These are phyloP conservation scores for Oryzias dopingdopingensis DNA, from an alignment of 2,797 vertebrate genomes.

Conservation along the genomic window DNA sequence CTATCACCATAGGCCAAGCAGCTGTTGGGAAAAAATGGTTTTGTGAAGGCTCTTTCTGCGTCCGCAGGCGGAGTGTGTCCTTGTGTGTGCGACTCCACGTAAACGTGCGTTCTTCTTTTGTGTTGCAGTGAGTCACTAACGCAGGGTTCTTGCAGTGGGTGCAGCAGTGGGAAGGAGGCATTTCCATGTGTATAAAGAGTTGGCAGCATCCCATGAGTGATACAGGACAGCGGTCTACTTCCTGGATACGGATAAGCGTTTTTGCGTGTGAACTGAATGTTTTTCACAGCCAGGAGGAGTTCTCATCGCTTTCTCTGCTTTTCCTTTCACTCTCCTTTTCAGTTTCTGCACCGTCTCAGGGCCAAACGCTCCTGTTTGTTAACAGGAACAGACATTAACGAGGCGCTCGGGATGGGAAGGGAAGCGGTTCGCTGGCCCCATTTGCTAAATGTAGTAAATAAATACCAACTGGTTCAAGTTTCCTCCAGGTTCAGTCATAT, in stretches of 20 bases:
- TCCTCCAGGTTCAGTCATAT: not conserved
- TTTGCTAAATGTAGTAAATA: constrained; percentile 34
- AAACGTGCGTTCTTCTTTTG: constrained; percentile 27
- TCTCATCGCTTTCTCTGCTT: not conserved
- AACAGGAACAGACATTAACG: constrained; percentile 64
- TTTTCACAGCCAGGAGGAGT: constrained; percentile 38
- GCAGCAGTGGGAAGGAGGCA: constrained; percentile 39
- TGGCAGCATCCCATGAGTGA: constrained; percentile 41
- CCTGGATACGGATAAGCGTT: constrained; percentile 48
- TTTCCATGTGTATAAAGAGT: constrained; percentile 45
- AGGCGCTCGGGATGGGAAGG: constrained; percentile 52
- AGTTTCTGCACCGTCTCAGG: constrained; percentile 30
- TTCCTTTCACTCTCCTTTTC: constrained; percentile 6
- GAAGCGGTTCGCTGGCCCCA: constrained; percentile 18
- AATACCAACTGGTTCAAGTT: constrained; percentile 22
- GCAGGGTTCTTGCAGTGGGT: constrained; percentile 30
- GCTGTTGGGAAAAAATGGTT: constrained; percentile 64
- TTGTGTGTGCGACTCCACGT: constrained; percentile 7
- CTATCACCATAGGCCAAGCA: constrained; percentile 64
- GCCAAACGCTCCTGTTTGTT: constrained; percentile 50
- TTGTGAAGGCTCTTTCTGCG: constrained; percentile 55
- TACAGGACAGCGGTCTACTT: constrained; percentile 45
- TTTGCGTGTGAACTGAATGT: constrained; percentile 49
- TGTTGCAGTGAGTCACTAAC: constrained; percentile 37
- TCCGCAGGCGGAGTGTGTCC: constrained; percentile 42